Percentiles rank a stretch among this genome's conserved stretches.
phyloP scores from a whole-genome alignment of 2,113 vertebrate genomes.

The Neoarius graeffei region DNA sequence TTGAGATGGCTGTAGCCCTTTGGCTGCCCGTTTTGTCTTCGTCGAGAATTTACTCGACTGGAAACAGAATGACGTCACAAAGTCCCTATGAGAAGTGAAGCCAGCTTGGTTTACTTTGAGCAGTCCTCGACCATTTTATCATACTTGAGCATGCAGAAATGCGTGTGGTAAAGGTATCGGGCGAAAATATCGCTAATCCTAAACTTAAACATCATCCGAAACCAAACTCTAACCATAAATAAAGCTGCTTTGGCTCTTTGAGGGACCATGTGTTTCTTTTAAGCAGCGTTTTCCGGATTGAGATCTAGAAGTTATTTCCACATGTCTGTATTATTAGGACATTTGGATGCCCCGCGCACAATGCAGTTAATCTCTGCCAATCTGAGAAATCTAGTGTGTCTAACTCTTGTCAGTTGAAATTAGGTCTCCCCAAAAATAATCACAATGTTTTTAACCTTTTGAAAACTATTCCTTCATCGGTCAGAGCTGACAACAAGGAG shows the following conservation, averaged over 20 bases:
- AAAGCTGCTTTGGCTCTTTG: not conserved
- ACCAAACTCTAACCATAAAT: not conserved
- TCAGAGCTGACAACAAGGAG: not conserved
- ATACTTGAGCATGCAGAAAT: not conserved
- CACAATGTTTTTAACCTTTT: not conserved
- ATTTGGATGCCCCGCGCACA: not conserved
- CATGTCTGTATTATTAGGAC: slow-evolving; percentile 6
- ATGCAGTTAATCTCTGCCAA: not conserved
- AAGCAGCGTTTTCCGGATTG: not conserved
- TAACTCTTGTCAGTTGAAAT: not conserved
- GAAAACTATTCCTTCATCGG: not conserved
- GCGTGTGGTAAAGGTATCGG: not conserved
- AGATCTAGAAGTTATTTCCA: not conserved
- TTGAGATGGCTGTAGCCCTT: not conserved
- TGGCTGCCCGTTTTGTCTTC: slow-evolving; percentile 17
- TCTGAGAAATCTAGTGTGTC: not conserved
- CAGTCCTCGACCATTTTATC: slow-evolving; percentile 7
- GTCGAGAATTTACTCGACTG: slow-evolving; percentile 6
- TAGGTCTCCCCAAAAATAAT: not conserved
- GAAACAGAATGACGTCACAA: slow-evolving; percentile 32
- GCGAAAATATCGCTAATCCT: not conserved
- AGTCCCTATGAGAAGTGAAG: not conserved
- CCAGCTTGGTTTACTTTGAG: not conserved
- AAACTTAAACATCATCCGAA: too few relatives aligned
- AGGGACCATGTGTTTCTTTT: not conserved